Evolutionary conservation across 2,113 vertebrate species (phyloP), one percentile per base, ranked within the genome.

Genomic region (Hypocryptadius cinnamomeus): DNA sequence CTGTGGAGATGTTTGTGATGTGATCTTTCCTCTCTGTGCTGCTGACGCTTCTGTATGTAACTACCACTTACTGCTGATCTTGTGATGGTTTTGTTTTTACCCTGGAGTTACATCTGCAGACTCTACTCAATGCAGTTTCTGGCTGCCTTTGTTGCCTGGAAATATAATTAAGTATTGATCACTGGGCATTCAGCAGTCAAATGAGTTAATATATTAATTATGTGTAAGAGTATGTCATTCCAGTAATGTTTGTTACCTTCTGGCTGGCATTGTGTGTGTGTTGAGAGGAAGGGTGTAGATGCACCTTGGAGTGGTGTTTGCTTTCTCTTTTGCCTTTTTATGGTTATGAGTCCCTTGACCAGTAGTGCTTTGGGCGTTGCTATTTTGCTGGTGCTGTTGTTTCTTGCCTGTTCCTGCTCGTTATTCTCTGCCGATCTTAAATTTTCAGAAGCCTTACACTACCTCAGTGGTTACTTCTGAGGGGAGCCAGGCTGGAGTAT

Each of bases 151-250:
- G 40, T 53, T 90, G 92, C 69, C 84, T 89, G 78, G 66, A 79
- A 93, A 61, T 91, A 61, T 44, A 91, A 92, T 89, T 89, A 85
- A 61, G 63, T 93, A 96, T 96, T 74, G 95, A 95, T 89, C 45
- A 48, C 57, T 64, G 65, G 68, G 61, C 73, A 44, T 61, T 83
- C 68, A 27, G 44, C 90, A 85, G n/a, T 64, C 73, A 50, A 59
- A 72, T 79, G 69, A 89, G 50, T 92, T 89, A 54, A 71, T 73
- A 11, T 51, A 63, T 91, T 95, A 83, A 93, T 89, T 91, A 79
- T 25, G 35, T 90, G 64, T 53, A 85, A 51, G n/a, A 39, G 30
- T 14, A 2, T 72, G 57, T 60, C 39, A 37, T 84, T 85, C 15
- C 54, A 61, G 25, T 48, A 27, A 27, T 20, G n/a, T 40, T 76